Evolutionary conservation across 2,113 vertebrate species (phyloP).

Genomic region (Ia io): DNA sequence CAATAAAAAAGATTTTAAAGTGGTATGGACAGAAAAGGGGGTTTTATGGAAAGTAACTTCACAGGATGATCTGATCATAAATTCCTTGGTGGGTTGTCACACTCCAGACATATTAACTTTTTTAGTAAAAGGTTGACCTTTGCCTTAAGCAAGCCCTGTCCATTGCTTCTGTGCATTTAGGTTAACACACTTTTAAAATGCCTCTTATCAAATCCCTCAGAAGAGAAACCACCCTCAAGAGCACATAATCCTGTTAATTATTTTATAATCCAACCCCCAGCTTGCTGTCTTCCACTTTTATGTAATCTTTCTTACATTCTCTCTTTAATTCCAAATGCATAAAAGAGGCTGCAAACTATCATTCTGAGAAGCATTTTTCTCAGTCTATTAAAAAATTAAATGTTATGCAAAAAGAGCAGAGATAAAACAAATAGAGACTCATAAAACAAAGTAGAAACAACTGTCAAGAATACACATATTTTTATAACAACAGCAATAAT

Average conservation of each 20-base stretch:
- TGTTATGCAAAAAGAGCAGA: neutral
- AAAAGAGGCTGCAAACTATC: neutral
- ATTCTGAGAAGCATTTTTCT: neutral
- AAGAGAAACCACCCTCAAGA: neutral
- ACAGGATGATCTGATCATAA: neutral
- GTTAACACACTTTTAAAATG: neutral
- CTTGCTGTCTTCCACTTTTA: neutral
- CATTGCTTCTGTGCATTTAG: neutral
- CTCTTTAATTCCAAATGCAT: neutral
- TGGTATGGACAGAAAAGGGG: neutral
- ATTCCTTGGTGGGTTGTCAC: neutral
- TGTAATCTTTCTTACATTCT: neutral
- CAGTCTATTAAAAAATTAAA: constrained; percentile 34
- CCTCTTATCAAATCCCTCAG: neutral
- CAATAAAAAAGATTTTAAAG: constrained; percentile 7
- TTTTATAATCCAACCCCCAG: neutral
- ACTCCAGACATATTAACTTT: neutral
- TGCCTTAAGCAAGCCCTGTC: neutral
- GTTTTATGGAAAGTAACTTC: neutral
- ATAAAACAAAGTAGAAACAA: constrained; percentile 34
- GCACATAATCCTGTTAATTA: neutral
- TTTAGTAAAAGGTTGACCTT: neutral
- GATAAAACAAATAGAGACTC: constrained; percentile 21
- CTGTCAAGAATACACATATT: neutral
- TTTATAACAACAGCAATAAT: neutral